phyloP scores from a whole-genome alignment of 1,140 invertebrate genomes.

The Drosophila azteca region DNA sequence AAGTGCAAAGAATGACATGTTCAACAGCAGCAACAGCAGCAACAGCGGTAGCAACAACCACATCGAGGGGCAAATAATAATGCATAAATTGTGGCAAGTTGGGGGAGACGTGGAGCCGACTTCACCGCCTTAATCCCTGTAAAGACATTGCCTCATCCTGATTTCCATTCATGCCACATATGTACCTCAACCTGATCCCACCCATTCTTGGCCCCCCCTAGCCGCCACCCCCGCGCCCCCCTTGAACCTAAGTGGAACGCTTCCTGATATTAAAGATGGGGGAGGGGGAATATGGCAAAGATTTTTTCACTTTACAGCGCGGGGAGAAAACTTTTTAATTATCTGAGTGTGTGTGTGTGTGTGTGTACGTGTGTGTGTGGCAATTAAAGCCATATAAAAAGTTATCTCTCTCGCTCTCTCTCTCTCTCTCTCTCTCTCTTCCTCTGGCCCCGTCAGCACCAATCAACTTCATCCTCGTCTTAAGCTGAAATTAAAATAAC shows the following conservation, averaged over 20 bases:
- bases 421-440: neutral
- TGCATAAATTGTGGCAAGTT: conserved; percentile 61
- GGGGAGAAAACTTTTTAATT: conserved; percentile 44
- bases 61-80: conserved; percentile 41
- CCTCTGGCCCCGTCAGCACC: conserved; percentile 27
- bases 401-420: conserved; percentile 3
- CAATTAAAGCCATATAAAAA: conserved; percentile 50
- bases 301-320: conserved; percentile 40
- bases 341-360: conserved; percentile 17
- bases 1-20: conserved; percentile 24
- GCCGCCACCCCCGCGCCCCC: too few relatives aligned
- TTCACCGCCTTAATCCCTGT: neutral
- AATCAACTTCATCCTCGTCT: conserved; percentile 45
- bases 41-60: too few relatives aligned
- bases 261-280: conserved; percentile 31
- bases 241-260: neutral
- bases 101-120: neutral
- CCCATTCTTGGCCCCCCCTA: too few relatives aligned
- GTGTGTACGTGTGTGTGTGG: conserved; percentile 8
- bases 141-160: too few relatives aligned
- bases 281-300: conserved; percentile 37
- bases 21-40: too few relatives aligned
- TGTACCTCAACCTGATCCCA: too few relatives aligned
- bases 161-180: too few relatives aligned
- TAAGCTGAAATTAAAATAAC: conserved; percentile 40